Percentiles rank a stretch among this genome's conserved stretches.
Evolutionary conservation across 2,797 vertebrate species (phyloP).

Genomic region (Epinephelus awoara): DNA sequence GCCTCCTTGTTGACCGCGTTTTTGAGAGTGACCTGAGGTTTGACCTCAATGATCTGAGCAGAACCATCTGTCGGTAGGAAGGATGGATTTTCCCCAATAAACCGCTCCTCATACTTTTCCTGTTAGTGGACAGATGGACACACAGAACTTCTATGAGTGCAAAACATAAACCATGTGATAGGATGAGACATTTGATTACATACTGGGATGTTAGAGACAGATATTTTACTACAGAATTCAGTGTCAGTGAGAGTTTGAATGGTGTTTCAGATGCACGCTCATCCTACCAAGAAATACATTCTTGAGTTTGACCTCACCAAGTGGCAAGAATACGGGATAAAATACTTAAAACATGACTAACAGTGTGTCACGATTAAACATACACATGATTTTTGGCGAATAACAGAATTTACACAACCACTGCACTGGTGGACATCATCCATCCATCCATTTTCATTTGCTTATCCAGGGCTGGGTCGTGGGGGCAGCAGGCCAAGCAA

Average conservation of each 20-base stretch:
- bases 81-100: slow-evolving; percentile 83
- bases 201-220: background rate
- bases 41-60: slow-evolving; percentile 60
- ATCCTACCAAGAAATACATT: background rate
- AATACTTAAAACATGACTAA: slow-evolving; percentile 1
- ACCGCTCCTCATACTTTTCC: slow-evolving; percentile 89
- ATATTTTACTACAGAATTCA: background rate
- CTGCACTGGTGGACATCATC: background rate
- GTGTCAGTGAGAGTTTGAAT: background rate
- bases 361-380: background rate
- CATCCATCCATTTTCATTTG: too few relatives aligned
- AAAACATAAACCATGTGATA: background rate
- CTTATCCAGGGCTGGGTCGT: too few relatives aligned
- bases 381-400: too few relatives aligned
- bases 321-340: background rate
- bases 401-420: background rate
- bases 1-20: slow-evolving; percentile 67
- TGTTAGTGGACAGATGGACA: slow-evolving; percentile 70
- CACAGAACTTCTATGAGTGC: slow-evolving; percentile 17
- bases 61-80: slow-evolving; percentile 77
- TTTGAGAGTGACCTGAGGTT: slow-evolving; percentile 39
- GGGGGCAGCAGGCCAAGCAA: too few relatives aligned
- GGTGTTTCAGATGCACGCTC: background rate
- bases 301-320: background rate
- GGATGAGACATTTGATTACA: background rate